Conservation (phyloP, 2,113 vertebrate species). For the Numida meleagris region DNA sequence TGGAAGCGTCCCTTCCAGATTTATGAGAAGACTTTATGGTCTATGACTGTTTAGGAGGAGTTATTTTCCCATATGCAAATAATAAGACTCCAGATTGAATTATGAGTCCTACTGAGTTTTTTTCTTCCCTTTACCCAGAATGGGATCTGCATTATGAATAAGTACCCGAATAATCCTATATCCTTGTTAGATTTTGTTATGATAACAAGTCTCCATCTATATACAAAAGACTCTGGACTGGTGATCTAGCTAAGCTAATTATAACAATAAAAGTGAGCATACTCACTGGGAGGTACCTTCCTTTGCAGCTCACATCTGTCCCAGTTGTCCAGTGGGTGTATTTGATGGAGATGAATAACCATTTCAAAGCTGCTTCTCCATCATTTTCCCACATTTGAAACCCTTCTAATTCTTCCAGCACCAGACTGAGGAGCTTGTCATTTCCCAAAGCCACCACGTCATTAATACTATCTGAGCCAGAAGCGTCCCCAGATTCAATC, state of each 20-base stretch:
- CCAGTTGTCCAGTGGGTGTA: neutral
- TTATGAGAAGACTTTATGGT: neutral
- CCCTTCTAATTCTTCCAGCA: neutral
- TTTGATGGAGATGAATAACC: neutral
- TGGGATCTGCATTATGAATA: neutral
- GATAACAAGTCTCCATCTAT: neutral
- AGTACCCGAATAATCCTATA: neutral
- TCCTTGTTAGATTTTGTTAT: neutral
- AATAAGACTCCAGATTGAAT: neutral
- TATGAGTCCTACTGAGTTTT: neutral
- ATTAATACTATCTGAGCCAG: neutral
- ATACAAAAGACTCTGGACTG: neutral
- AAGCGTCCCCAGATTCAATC: neutral
- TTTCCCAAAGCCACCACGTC: neutral
- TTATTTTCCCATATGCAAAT: neutral
- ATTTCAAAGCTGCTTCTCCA: neutral
- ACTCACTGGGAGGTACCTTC: neutral
- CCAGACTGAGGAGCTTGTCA: neutral
- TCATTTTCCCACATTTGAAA: neutral
- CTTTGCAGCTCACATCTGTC: neutral
- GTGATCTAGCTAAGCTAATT: neutral
- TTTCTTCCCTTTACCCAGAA: neutral
- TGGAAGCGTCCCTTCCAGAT: neutral
- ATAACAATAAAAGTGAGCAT: neutral
- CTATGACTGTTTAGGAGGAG: neutral